phyloP scores from a whole-genome alignment of 1,140 invertebrate species.

The Tetramorium simillimum region DNA sequence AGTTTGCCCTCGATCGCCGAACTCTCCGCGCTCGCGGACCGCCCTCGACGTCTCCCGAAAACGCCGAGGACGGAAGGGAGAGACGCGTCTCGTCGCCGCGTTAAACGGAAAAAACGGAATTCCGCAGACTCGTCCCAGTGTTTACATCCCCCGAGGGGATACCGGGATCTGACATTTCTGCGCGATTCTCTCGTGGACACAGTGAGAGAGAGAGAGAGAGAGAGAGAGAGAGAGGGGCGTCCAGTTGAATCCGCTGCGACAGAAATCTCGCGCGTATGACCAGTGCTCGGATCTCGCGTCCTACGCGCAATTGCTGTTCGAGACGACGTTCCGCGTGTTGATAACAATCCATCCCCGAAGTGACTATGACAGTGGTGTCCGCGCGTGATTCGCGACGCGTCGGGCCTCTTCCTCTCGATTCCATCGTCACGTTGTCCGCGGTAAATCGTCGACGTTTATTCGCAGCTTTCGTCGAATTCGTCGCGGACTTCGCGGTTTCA shows the following conservation, averaged over 20 bases:
- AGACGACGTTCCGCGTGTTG: neutral
- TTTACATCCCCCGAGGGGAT: conserved; percentile 13
- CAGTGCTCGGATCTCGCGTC: neutral
- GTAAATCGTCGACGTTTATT: neutral
- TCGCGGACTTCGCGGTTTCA: neutral
- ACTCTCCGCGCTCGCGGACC: neutral
- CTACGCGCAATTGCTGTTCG: neutral
- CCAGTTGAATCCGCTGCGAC: neutral
- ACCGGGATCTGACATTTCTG: neutral
- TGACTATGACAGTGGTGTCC: neutral
- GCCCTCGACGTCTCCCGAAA: neutral
- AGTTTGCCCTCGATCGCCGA: neutral
- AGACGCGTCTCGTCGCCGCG: too few relatives aligned
- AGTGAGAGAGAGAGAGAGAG: too few relatives aligned
- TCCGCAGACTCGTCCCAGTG: neutral
- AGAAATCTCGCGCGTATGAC: neutral
- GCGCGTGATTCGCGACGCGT: neutral
- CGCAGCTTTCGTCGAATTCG: neutral
- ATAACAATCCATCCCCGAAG: neutral
- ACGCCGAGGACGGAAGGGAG: neutral
- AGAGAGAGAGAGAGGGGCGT: neutral
- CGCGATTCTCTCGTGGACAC: neutral
- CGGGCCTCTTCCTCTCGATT: neutral
- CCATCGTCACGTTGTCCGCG: neutral
- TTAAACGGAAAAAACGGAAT: neutral